These are phyloP conservation scores for Apteryx mantelli DNA, from an alignment of 2,113 vertebrate species.

Conservation along the genomic window DNA sequence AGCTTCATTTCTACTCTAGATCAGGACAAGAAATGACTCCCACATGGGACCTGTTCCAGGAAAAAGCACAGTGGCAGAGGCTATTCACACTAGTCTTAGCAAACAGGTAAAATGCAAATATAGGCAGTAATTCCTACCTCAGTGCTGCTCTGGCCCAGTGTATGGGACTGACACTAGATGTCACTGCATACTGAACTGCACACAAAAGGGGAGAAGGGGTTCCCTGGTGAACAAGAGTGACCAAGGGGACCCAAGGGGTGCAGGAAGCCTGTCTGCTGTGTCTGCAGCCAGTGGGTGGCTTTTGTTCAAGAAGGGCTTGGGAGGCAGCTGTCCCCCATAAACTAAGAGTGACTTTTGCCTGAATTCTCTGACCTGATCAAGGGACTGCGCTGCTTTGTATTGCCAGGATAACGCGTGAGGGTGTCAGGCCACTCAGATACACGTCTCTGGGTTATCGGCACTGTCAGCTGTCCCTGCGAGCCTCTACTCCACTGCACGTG, in stretches of 20 bases:
- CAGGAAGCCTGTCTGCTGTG: not conserved
- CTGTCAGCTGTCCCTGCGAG: fast-evolving
- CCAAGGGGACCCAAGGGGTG: not conserved
- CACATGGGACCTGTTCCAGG: not conserved
- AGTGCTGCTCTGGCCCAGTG: not conserved
- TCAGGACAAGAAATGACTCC: not conserved
- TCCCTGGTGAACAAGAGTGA: not conserved
- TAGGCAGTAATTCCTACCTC: not conserved
- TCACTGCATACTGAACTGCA: not conserved
- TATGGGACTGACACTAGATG: not conserved
- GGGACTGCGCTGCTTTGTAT: not conserved
- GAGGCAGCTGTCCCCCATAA: not conserved
- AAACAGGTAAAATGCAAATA: not conserved
- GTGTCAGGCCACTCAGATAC: fast-evolving
- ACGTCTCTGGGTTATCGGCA: not conserved
- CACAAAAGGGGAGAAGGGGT: not conserved
- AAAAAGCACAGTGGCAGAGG: not conserved
- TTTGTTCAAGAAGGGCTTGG: not conserved
- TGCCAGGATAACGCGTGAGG: not conserved
- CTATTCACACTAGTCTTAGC: not conserved
- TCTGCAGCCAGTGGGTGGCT: fast-evolving
- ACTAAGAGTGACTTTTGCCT: not conserved
- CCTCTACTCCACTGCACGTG: fast-evolving
- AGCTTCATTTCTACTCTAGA: not conserved
- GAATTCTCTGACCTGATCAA: not conserved